phyloP scores from a whole-genome alignment of 2,888 invertebrate genomes.

The Pinctada fucata region DNA sequence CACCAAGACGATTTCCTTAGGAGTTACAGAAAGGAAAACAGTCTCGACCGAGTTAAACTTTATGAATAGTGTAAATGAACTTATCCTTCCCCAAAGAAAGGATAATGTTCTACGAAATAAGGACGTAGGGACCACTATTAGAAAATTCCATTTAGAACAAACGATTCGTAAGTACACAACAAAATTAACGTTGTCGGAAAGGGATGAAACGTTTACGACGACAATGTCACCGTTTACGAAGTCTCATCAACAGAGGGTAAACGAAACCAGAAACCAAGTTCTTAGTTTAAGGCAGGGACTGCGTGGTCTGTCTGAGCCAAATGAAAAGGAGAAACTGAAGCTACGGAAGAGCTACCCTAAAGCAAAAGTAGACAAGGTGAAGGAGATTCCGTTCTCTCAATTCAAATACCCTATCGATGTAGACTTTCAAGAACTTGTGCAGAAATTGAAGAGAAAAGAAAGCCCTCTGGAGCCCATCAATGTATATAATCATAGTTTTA shows the following conservation, averaged over 20 bases:
- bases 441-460: not conserved
- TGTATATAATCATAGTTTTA: slow-evolving; percentile 1
- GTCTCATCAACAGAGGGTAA: not conserved
- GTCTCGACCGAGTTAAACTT: too few relatives aligned
- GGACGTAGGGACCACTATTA: too few relatives aligned
- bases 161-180: too few relatives aligned
- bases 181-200: too few relatives aligned
- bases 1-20: too few relatives aligned
- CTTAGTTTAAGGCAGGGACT: not conserved
- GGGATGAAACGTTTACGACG: too few relatives aligned
- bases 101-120: too few relatives aligned
- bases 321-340: not conserved
- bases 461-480: not conserved
- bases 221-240: too few relatives aligned
- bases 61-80: too few relatives aligned
- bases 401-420: not conserved
- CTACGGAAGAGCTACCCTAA: not conserved
- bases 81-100: too few relatives aligned
- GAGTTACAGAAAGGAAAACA: too few relatives aligned
- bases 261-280: not conserved
- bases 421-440: not conserved
- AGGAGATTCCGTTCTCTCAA: not conserved
- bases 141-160: too few relatives aligned
- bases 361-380: not conserved
- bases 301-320: not conserved